Evolutionary conservation across 2,797 vertebrate species (phyloP), one percentile per base, ranked within the genome.

Genomic region (Hydrophis major): DNA sequence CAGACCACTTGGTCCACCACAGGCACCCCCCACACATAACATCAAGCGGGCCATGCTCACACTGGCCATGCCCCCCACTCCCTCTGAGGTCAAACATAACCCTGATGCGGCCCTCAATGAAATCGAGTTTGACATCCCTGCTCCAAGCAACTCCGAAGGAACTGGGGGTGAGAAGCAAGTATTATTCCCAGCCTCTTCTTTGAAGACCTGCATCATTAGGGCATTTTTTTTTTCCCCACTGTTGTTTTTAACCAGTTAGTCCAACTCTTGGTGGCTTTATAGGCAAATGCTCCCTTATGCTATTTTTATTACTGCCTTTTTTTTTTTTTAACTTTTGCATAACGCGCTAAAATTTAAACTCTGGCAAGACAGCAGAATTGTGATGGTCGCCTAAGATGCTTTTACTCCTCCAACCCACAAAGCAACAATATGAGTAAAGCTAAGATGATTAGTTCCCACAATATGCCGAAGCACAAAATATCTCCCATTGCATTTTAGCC

Each of bases 1-100:
- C 10, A 28, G 61, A 63, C 1, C 0, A 4, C 10, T 63, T 28
- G 61, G 27, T 25, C 3, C 10, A 11, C 3, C 60, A 61, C 25
- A 61, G 8, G 3, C 3, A 0, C 25, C 8, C 60, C 25, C 1
- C 2, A 61, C 0, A 27, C 27, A 25, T 61, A 10, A 27, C 1
- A 1, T 27, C 0, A 0, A 61, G 60, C 2, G 10, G 60, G 8
- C 25, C 60, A 61, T 1, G 3, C 1, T 10, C 25, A 25, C 8
- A 10, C 25, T 27, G 60, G 25, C 25, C 60, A 61, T 0, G 3
- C 25, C 25, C 50, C 8, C 53, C 53, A 55, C 53, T 11, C 27
- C 60, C 10, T 25, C 8, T 4, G 25, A 63, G 61, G 27, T 63
- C 61, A 63, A 63, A 28, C 61, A 63, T 11, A 63, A 63, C 25